Conservation (phyloP, 2,888 invertebrate species). For the Hyppa rectilinea region DNA sequence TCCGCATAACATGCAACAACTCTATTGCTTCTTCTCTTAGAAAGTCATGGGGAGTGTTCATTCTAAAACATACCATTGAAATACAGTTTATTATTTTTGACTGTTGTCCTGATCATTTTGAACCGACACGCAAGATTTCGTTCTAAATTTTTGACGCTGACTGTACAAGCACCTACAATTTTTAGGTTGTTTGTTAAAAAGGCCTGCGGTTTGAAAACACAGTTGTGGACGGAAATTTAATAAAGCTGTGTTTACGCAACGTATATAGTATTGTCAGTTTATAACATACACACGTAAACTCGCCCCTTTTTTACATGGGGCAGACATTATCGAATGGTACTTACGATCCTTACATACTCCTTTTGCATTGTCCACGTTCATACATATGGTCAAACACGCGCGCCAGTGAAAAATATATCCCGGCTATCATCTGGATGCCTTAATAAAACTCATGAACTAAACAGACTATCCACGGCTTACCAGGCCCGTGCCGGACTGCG, state of each 20-base stretch:
- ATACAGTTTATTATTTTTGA: neutral
- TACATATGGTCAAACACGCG: neutral
- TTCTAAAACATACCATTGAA: neutral
- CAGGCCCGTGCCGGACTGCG: no score
- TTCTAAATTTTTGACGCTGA: neutral
- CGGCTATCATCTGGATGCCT: neutral
- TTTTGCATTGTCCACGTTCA: neutral
- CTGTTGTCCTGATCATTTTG: neutral
- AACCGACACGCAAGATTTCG: neutral
- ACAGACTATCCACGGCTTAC: no score
- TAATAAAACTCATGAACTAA: neutral
- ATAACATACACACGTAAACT: neutral
- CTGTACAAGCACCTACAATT: conserved; percentile 12
- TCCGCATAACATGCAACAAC: no score
- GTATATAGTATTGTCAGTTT: conserved; percentile 1
- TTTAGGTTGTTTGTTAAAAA: conserved; percentile 28
- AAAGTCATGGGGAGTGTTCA: neutral
- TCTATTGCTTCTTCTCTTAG: neutral
- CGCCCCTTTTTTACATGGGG: neutral
- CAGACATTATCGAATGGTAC: neutral
- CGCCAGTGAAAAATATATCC: no score
- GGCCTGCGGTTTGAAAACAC: conserved; percentile 28
- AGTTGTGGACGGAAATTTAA: conserved; percentile 28
- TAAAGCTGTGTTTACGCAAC: conserved; percentile 35
- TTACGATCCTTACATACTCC: neutral